Evolutionary conservation across 1,140 invertebrate genomes (phyloP).

Genomic region (Drosophila ogumai): DNA sequence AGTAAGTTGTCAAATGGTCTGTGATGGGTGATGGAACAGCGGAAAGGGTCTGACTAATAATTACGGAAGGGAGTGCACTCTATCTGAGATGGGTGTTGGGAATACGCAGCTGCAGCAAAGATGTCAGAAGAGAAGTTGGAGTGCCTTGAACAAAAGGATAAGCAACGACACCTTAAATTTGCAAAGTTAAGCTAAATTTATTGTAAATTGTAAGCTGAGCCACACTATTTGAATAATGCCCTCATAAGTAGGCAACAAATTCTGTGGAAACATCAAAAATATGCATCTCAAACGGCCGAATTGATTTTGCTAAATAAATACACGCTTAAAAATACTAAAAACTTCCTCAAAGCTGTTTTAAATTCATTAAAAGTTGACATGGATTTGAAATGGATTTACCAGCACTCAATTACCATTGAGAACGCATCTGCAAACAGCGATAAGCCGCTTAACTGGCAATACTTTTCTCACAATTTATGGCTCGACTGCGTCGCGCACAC

Average conservation of each 20-base stretch:
- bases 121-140: background rate
- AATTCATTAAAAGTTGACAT: slow-evolving; percentile 14
- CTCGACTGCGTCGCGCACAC: slow-evolving; percentile 11
- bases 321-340: no score
- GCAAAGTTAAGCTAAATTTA: background rate
- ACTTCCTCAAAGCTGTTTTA: background rate
- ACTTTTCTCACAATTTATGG: slow-evolving; percentile 57
- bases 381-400: slow-evolving; percentile 50
- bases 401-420: slow-evolving; percentile 43
- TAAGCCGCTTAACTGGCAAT: slow-evolving; percentile 68
- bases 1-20: slow-evolving; percentile 74
- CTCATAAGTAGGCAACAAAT: slow-evolving; percentile 1
- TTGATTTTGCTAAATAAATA: no score
- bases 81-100: background rate
- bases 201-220: background rate
- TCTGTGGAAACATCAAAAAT: background rate
- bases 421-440: slow-evolving; percentile 30
- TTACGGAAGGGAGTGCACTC: slow-evolving; percentile 19
- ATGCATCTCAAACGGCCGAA: no score
- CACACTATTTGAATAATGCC: background rate
- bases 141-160: background rate
- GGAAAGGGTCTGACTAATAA: slow-evolving; percentile 25
- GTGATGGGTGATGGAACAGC: slow-evolving; percentile 31
- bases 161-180: background rate
- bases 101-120: background rate